Base-by-base conservation (phyloP, 2,797 vertebrate genomes). In the Rhinoraja longicauda region DNA sequence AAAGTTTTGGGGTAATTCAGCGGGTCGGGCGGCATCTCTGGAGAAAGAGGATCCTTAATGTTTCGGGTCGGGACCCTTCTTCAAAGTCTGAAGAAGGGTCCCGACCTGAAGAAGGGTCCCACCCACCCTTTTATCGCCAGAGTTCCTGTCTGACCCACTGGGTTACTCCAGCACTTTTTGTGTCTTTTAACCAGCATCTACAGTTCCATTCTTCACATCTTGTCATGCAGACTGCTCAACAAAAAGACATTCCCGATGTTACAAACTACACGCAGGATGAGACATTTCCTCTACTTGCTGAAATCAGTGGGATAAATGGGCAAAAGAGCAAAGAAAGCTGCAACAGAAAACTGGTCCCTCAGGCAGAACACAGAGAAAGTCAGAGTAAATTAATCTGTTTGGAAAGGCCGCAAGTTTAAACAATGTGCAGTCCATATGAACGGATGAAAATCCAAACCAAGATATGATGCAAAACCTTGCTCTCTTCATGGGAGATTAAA, bases 391-490 rank as follows among this genome's bases (percentile, higher is more conserved):
- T n/a, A 86, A n/a, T 86, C 26, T 62, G 10, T 62, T 7, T 29
- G 62, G 29, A n/a, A 86, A 1, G 12, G 29, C 17, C 59, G 15
- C 45, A 84, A 29, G 12, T 84, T 84, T 86, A 62, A 86, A 86
- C 4, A 19, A 62, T 59, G 8, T 82, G 45, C 15, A 26, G 57
- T 13, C 6, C 59, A 86, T 29, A n/a, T 86, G 57, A 64, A 62
- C 29, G 12, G n/a, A 86, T 86, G 86, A 62, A 86, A 86, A 59
- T 86, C 57, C 59, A 86, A 86, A 86, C 82, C 15, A 15, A 86
- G 62, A 62, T 32, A 57, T 32, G 32, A 86, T 29, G 17, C 15
- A 86, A 86, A 5, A 62, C 82, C 32, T 62, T n/a, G 0, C n/a
- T 32, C 62, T 32, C 82, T 17, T 32, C 84, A 67, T 19, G 67